Conservation (phyloP, 2,888 invertebrate genomes). For the Dexiosoma caninum region DNA sequence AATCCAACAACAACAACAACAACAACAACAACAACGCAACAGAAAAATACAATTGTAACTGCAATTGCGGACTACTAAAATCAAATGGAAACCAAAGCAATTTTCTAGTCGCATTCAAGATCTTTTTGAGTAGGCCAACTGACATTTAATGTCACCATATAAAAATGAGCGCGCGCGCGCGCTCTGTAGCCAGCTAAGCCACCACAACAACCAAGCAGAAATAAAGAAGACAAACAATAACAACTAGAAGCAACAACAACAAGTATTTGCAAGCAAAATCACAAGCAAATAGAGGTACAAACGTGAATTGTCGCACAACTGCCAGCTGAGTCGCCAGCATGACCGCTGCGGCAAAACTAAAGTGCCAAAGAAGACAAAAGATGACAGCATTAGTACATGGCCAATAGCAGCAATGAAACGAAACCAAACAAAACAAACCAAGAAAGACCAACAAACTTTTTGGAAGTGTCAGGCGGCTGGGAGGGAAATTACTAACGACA, state of each 20-base stretch:
- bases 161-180: conserved; percentile 33
- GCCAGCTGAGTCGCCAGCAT: conserved; percentile 64
- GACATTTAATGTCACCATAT: conserved; percentile 64
- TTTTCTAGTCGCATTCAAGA: conserved; percentile 42
- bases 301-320: conserved; percentile 63
- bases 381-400: conserved; percentile 62
- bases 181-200: conserved; percentile 29
- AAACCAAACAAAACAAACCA: neutral
- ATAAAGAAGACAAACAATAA: conserved; percentile 28
- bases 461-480: no score
- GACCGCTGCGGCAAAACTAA: conserved; percentile 64
- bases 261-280: conserved; percentile 36
- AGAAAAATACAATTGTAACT: conserved; percentile 46
- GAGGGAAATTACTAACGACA: neutral
- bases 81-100: conserved; percentile 47
- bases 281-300: conserved; percentile 35
- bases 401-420: conserved; percentile 43
- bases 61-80: conserved; percentile 48
- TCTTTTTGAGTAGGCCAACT: conserved; percentile 57
- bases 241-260: conserved; percentile 35
- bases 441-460: neutral
- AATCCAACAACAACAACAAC: conserved; percentile 10
- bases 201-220: no score
- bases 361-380: conserved; percentile 64
- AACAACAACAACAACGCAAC: conserved; percentile 29